Percentiles rank a stretch among this genome's conserved stretches.
Conservation (phyloP, 2,888 invertebrate species). For the Litoditis marina region DNA sequence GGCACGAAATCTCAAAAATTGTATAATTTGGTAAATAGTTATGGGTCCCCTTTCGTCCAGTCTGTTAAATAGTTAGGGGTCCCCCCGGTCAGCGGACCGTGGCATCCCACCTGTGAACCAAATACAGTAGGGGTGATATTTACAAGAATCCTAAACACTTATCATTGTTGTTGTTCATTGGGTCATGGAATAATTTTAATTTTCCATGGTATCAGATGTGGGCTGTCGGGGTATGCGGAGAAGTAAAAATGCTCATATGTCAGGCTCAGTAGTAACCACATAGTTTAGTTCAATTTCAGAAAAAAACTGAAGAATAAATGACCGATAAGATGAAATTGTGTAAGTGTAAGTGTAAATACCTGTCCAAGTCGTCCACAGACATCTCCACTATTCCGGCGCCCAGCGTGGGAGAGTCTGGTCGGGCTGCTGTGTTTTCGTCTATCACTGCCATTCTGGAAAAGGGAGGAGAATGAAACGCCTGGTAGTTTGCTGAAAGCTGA, state of each 20-base stretch:
- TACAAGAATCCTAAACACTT: background rate
- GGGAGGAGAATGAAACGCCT: no score
- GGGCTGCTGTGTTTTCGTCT: constrained; percentile 17
- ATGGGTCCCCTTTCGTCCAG: no score
- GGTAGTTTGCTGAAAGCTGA: no score
- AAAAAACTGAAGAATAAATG: no score
- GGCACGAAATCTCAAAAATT: no score
- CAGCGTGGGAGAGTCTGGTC: constrained; percentile 24
- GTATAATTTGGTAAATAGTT: background rate
- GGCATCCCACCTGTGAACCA: no score
- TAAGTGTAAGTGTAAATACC: constrained; percentile 13
- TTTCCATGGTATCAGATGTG: background rate
- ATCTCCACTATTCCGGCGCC: constrained; percentile 21
- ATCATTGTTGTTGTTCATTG: background rate
- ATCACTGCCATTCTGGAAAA: background rate
- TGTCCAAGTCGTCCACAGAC: constrained; percentile 27
- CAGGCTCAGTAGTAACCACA: background rate
- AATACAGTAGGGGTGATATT: background rate
- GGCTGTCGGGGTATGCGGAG: background rate
- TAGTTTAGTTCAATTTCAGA: no score
- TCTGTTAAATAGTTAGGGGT: no score
- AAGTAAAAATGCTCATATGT: background rate
- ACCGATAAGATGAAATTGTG: background rate
- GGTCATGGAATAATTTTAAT: no score
- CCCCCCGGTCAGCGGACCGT: no score